Conservation (phyloP, 1,140 invertebrate genomes). For the Ridgeia piscesae region DNA sequence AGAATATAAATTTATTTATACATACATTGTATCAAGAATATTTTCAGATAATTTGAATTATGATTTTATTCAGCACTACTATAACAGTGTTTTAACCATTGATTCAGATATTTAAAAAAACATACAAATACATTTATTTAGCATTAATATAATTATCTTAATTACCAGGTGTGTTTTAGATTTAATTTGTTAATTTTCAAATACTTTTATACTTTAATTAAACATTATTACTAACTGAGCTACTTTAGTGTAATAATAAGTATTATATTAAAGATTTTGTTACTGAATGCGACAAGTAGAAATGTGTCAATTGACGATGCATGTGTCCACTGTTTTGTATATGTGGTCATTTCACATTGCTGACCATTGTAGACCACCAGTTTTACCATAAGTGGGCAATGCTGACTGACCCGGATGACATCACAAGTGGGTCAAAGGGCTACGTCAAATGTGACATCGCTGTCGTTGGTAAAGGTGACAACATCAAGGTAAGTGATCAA, state of each 20-base stretch:
- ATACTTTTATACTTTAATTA: too few relatives aligned
- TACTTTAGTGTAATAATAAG: not conserved
- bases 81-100: too few relatives aligned
- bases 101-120: too few relatives aligned
- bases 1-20: not conserved
- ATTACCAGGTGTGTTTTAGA: too few relatives aligned
- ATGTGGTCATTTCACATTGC: not conserved
- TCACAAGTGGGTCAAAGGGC: conserved; percentile 80
- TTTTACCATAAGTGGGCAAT: conserved; percentile 92
- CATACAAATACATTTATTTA: too few relatives aligned
- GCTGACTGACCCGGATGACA: conserved; percentile 83
- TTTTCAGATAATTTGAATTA: too few relatives aligned
- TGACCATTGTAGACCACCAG: conserved; percentile 73
- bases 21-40: too few relatives aligned
- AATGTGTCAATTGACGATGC: conserved; percentile 9
- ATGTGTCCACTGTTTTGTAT: not conserved
- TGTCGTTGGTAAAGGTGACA: conserved; percentile 84
- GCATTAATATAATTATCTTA: too few relatives aligned
- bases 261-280: not conserved
- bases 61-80: too few relatives aligned
- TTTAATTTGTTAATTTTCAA: not conserved
- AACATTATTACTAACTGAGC: not conserved
- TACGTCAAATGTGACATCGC: conserved; percentile 89
- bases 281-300: not conserved
- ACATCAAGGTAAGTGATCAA: conserved; percentile 26